phyloP scores from a whole-genome alignment of 2,113 vertebrate genomes.

The Nothoprocta perdicaria region DNA sequence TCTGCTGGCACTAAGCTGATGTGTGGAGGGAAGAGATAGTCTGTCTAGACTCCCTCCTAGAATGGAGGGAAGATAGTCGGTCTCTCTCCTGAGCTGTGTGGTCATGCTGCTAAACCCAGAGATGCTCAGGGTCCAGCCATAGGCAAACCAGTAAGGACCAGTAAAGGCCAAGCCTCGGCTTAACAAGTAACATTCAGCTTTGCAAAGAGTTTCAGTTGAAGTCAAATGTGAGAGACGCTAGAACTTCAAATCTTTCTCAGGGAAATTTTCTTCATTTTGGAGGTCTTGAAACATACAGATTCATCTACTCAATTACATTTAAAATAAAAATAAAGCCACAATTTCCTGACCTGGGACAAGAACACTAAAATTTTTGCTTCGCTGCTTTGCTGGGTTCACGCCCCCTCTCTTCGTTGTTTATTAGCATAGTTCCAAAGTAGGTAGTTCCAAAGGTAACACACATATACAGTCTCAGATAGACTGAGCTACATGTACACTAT shows the following conservation, averaged over 20 bases:
- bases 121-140: background rate
- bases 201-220: background rate
- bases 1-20: accelerated
- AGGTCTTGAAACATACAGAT: background rate
- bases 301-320: background rate
- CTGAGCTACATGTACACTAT: background rate
- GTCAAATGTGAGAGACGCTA: background rate
- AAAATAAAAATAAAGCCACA: background rate
- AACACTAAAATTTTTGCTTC: background rate
- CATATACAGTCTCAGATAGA: background rate
- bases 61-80: background rate
- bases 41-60: background rate
- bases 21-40: background rate
- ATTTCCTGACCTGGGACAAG: background rate
- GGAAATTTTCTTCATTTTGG: background rate
- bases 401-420: background rate
- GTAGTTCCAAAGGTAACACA: background rate
- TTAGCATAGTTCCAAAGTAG: background rate
- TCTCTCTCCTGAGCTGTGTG: background rate
- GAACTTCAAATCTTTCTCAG: background rate
- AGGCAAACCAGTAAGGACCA: background rate
- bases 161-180: background rate
- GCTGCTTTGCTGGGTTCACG: background rate
- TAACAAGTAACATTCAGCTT: background rate
- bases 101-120: background rate